Evolutionary conservation across 2,113 vertebrate genomes (phyloP), one percentile per base, ranked within the genome.

Genomic region (Pygoscelis adeliae): DNA sequence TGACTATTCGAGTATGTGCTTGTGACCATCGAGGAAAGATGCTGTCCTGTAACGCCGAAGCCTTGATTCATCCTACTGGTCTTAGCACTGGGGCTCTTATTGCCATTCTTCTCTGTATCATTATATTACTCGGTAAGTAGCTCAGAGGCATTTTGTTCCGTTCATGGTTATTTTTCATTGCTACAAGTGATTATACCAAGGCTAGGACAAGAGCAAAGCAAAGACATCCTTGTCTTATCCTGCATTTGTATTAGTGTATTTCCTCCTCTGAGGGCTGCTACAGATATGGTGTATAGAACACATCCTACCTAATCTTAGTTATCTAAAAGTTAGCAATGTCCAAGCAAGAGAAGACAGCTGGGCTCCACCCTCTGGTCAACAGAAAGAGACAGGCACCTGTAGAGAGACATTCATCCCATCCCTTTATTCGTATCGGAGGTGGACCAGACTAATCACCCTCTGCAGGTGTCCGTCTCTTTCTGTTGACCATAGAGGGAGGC

Each of bases 1-100:
- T 99, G 96, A 99, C 99, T 44, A 98, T 99, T 96, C 95, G 98
- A 27, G 99, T 99, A 78, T 99, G 99, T 97, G 99, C 99, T 82
- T 99, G 99, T 84, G 99, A 99, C 98, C 98, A 98, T 44, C 98
- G 99, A 42, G 99, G 99, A 70, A 99, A 99, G 98, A 99, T 99
- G 99, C 98, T 99, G 98, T 99, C 99, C 87, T 99, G 99, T 95
- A 99, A 99, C 14, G 98, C 99, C 3, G 99, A 99, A 97, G 99
- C 99, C 10, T 98, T 99, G 63, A 98, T 98, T 58, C 99, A 99
- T 58, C 98, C 99, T 46, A 99, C 99, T 15, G 99, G 99, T 20
- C 98, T 99, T 95, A 99, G 99, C 98, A 99, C 99, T 2, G 99
- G 99, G 9, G 99, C 99, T 36, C 98, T 99, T 86, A 98, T 99